Evolutionary conservation across 2,113 vertebrate genomes (phyloP).

Genomic region (Thymallus thymallus): DNA sequence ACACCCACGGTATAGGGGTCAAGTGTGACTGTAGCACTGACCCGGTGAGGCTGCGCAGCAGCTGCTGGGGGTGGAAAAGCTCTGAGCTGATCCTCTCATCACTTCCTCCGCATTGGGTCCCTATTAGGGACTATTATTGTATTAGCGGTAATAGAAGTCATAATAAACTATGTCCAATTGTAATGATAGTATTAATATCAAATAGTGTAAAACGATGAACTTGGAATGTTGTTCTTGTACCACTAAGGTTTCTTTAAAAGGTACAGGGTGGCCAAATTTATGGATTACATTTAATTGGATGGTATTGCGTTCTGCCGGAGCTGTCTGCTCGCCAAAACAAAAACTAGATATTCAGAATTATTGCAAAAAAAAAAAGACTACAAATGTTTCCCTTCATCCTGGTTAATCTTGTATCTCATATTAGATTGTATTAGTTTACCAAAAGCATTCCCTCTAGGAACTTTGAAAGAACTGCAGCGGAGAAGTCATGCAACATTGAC

Average conservation of each 20-base stretch:
- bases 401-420: too few relatives aligned
- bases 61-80: slow-evolving; percentile 44
- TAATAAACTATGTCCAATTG: slow-evolving; percentile 75
- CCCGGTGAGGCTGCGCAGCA: slow-evolving; percentile 61
- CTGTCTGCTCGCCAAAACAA: slow-evolving; percentile 41
- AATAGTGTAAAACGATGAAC: slow-evolving; percentile 70
- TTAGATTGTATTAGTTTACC: too few relatives aligned
- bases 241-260: slow-evolving; percentile 55
- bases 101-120: slow-evolving; percentile 48
- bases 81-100: slow-evolving; percentile 48
- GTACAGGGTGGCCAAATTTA: slow-evolving; percentile 58
- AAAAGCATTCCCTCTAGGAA: too few relatives aligned
- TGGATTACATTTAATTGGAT: slow-evolving; percentile 64
- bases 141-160: slow-evolving; percentile 76
- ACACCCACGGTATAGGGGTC: slow-evolving; percentile 45
- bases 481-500: slow-evolving; percentile 1
- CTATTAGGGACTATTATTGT: slow-evolving; percentile 77
- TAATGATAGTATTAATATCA: slow-evolving; percentile 77
- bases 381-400: too few relatives aligned
- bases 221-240: slow-evolving; percentile 70
- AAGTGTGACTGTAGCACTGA: slow-evolving; percentile 75
- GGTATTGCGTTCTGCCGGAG: slow-evolving; percentile 56
- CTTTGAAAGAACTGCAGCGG: too few relatives aligned
- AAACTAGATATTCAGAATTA: slow-evolving; percentile 12
- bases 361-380: slow-evolving; percentile 1